A percentile compares a stretch with the other conserved stretches of the same genome.
Conservation (phyloP, 2,888 invertebrate species). For the Agrochola lota region DNA sequence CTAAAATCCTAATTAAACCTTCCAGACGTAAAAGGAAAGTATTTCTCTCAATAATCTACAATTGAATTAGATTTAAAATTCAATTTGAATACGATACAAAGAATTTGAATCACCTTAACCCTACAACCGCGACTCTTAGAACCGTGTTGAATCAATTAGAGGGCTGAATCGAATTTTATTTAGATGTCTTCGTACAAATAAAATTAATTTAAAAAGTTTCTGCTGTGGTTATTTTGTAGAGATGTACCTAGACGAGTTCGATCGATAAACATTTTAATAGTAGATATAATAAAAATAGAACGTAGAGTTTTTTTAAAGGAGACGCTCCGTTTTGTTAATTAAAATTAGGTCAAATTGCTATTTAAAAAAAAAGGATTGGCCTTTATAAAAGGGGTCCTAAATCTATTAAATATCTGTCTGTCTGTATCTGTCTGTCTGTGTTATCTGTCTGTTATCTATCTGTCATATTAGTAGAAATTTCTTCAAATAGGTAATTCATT, state of each 20-base stretch:
- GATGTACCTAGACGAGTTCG: slow-evolving; percentile 2
- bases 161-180: slow-evolving; percentile 71
- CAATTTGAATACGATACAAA: slow-evolving; percentile 75
- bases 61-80: slow-evolving; percentile 75
- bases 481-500: no score
- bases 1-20: slow-evolving; percentile 19
- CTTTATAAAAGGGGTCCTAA: no score
- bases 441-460: no score
- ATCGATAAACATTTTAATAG: not conserved
- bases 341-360: no score
- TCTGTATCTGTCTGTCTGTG: no score
- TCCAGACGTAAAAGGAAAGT: slow-evolving; percentile 35
- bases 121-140: slow-evolving; percentile 75
- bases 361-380: no score
- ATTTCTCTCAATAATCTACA: slow-evolving; percentile 60
- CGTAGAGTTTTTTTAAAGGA: no score
- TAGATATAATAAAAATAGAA: not conserved
- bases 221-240: slow-evolving; percentile 29
- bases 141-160: slow-evolving; percentile 85
- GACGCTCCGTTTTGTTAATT: no score
- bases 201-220: slow-evolving; percentile 48
- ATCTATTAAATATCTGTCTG: no score
- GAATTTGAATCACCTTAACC: slow-evolving; percentile 73
- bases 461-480: no score
- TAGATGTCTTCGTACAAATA: slow-evolving; percentile 72